phyloP scores from a whole-genome alignment of 1,140 invertebrate genomes.

The Neodiprion pinetum region DNA sequence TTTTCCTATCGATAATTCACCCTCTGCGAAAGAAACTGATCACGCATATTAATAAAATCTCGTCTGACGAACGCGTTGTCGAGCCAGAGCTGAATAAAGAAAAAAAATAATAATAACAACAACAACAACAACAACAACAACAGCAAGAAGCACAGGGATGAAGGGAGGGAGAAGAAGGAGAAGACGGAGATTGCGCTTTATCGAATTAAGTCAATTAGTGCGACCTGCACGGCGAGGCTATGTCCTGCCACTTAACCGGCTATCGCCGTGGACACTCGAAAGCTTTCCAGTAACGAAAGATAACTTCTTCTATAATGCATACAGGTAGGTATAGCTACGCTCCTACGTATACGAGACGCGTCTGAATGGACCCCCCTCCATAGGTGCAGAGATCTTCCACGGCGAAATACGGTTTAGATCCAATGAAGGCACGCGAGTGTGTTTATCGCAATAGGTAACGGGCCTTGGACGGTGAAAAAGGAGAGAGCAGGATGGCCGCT shows the following conservation, averaged over 20 bases:
- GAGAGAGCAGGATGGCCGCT: too few species aligned
- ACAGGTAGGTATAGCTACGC: neutral
- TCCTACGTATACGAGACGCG: slow-evolving; percentile 19
- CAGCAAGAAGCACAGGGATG: slow-evolving; percentile 20
- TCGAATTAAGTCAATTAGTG: slow-evolving; percentile 54
- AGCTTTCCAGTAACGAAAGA: slow-evolving; percentile 43
- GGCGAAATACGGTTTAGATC: too few species aligned
- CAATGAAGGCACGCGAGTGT: too few species aligned
- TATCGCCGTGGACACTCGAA: slow-evolving; percentile 49
- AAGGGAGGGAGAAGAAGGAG: slow-evolving; percentile 26
- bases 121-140: neutral
- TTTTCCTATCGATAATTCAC: too few species aligned
- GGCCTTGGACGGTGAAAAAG: too few species aligned
- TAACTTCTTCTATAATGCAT: neutral
- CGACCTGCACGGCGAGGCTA: slow-evolving; percentile 39
- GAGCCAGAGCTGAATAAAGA: neutral
- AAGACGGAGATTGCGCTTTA: slow-evolving; percentile 43
- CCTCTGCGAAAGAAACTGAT: too few species aligned
- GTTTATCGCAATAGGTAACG: too few species aligned
- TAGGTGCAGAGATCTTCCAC: too few species aligned
- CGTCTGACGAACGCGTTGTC: slow-evolving; percentile 10
- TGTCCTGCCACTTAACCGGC: slow-evolving; percentile 40
- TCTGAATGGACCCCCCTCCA: neutral
- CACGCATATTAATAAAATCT: neutral
- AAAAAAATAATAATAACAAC: neutral